Conservation (phyloP, 2,113 vertebrate species). For the Mixornis gularis region DNA sequence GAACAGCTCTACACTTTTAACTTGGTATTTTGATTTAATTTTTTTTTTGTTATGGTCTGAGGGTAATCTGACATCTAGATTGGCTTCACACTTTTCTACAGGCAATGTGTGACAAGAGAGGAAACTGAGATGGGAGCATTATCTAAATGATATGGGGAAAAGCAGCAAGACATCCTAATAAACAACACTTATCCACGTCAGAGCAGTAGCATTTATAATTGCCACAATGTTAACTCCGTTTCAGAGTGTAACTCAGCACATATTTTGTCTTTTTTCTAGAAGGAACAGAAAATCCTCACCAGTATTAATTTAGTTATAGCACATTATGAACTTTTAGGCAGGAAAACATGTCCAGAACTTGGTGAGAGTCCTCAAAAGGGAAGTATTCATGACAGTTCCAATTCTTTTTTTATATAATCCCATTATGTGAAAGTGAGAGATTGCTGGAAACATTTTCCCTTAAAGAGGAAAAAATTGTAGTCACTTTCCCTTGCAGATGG, state of each 20-base stretch:
- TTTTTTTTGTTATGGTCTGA: background rate
- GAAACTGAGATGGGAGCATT: background rate
- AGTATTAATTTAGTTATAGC: background rate
- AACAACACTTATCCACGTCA: background rate
- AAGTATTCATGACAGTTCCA: background rate
- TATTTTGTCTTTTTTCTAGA: background rate
- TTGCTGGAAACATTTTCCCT: background rate
- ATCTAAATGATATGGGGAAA: background rate
- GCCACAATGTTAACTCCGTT: background rate
- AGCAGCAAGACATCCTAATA: background rate
- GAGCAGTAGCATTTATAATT: background rate
- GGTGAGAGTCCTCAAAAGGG: background rate
- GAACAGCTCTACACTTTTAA: background rate
- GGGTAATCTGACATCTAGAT: background rate
- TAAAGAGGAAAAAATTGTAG: background rate
- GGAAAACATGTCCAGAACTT: background rate
- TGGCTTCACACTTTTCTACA: background rate
- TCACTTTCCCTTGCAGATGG: constrained; percentile 16
- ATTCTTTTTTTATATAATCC: background rate
- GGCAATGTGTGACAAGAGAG: background rate
- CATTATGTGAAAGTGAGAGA: background rate
- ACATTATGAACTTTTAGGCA: background rate
- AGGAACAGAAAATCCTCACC: background rate
- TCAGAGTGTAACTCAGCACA: background rate
- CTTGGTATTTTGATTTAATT: background rate